Evolutionary conservation across 2,113 vertebrate species (phyloP), one percentile per base, ranked within the genome.

Genomic region (Ranitomeya variabilis): DNA sequence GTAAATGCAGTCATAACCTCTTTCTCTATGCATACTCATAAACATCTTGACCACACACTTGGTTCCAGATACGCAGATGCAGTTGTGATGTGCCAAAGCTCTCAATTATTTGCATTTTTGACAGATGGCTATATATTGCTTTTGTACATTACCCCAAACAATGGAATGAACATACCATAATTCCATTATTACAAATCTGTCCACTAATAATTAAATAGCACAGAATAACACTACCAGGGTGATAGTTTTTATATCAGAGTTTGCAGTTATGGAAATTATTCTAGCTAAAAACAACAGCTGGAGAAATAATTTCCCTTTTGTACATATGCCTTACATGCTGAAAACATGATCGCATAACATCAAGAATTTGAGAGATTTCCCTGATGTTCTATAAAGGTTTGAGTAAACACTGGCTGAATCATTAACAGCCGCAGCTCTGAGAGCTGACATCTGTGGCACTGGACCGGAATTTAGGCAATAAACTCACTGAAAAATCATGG

Each of bases 281-380:
- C 59, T 14, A 7, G 57, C 64, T 62, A 77, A 62, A 86, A 51
- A 86, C 71, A 77, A 60, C 84, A 74, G 55, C 59, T 77, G 85
- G 73, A 86, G 73, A 86, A 77, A 77, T 52, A 31, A 77, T 86
- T 86, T 77, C 55, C 73, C 8, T 86, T 86, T 66, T 78, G 55
- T 76, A 77, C 85, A 78, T 78, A 60, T 86, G 31, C 55, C 67
- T 45, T 37, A 86, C 85, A 86, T 86, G 73, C 59, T 86, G 73
- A 77, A 77, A 86, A 86, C 85, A 78, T 78, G 85, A 86, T 77
- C 73, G 13, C 85, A 78, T 76, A 86, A 86, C 85, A 78, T 60
- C 77, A 77, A 78, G 85, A 77, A 86, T 73, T 86, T 86, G 73
- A 78, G 85, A 86, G 85, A 86, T 62, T 77, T 86, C 73, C 85